phyloP scores from a whole-genome alignment of 2,113 vertebrate genomes.

The Isurus oxyrinchus region DNA sequence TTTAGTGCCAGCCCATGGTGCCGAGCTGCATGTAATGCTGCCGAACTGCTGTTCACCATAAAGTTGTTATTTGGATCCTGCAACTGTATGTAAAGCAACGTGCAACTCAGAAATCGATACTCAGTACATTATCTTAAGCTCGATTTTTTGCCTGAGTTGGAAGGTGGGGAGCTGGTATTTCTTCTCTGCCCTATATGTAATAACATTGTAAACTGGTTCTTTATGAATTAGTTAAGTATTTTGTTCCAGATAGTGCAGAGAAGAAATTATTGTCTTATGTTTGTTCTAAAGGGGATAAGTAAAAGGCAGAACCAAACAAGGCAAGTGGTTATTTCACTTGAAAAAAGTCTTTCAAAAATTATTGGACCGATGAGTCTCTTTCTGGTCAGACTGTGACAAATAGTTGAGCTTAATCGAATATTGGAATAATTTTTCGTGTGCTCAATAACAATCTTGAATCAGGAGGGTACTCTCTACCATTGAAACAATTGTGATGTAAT shows the following conservation, averaged over 20 bases:
- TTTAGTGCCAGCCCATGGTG: neutral
- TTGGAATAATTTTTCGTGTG: neutral
- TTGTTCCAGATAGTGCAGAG: neutral
- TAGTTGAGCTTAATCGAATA: neutral
- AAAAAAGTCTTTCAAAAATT: neutral
- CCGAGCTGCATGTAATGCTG: neutral
- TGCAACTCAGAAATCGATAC: neutral
- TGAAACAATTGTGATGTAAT: neutral
- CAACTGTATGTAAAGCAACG: neutral
- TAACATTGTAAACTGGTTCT: neutral
- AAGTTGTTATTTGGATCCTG: neutral
- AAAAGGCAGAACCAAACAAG: neutral
- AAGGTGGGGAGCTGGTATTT: neutral
- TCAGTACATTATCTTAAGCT: neutral
- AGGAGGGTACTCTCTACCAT: neutral
- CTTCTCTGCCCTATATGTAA: neutral
- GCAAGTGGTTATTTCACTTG: neutral
- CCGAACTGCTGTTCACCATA: neutral
- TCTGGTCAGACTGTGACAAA: neutral
- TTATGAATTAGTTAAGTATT: neutral
- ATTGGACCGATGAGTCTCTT: neutral
- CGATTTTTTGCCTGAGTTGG: neutral
- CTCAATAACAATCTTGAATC: neutral
- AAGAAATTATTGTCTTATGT: slow-evolving; percentile 1
- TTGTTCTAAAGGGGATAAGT: neutral